Conservation (phyloP, 64 coral and sea anemone genomes). For the Pocillopora damicornis region DNA sequence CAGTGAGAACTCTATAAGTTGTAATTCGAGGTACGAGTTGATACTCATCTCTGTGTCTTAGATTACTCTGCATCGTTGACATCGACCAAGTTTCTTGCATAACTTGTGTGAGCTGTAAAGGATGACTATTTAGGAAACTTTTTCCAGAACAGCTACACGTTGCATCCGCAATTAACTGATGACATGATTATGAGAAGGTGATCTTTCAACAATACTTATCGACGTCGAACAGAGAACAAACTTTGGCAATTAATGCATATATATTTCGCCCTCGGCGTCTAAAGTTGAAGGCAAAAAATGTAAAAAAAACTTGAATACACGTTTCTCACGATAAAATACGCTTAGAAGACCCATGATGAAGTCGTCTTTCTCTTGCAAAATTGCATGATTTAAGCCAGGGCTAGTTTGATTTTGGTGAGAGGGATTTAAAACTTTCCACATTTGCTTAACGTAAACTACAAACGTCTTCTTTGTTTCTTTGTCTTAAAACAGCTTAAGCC, state of each 20-base stretch:
- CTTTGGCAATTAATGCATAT: background rate
- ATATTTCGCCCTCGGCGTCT: background rate
- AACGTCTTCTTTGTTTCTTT: background rate
- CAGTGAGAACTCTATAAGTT: too few relatives aligned
- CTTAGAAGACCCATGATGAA: too few relatives aligned
- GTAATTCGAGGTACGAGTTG: too few relatives aligned
- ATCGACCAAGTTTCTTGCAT: background rate
- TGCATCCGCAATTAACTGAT: background rate
- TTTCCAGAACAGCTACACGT: background rate
- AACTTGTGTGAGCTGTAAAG: background rate
- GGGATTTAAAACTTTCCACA: background rate
- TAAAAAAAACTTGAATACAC: too few relatives aligned
- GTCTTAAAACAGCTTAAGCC: background rate
- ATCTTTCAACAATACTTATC: conserved; percentile 7
- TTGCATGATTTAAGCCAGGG: background rate
- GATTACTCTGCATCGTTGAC: background rate
- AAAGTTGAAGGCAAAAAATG: too few relatives aligned
- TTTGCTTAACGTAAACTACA: background rate
- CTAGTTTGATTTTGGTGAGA: background rate
- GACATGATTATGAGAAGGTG: background rate
- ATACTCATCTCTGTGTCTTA: background rate
- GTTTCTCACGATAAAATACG: too few relatives aligned
- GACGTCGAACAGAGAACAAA: background rate
- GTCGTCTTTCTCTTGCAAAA: too few relatives aligned
- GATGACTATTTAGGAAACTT: background rate